Evolutionary conservation across 2,113 vertebrate genomes (phyloP).

Genomic region (Melanostigma gelatinosum): DNA sequence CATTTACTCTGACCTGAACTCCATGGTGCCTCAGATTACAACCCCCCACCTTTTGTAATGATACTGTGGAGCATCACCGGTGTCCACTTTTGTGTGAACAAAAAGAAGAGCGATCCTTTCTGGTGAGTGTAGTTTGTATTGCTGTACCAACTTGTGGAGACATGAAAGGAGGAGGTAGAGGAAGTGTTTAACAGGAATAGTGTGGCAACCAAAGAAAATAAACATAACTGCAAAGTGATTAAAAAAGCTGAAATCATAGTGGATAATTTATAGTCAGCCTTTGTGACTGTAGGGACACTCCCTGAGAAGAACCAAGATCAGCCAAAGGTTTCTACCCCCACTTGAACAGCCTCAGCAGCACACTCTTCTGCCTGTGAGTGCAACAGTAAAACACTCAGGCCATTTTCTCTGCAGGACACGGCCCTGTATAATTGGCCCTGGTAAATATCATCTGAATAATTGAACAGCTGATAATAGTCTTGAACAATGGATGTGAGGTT

Average conservation of each 20-base stretch:
- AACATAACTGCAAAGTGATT: neutral
- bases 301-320: conserved; percentile 52
- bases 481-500: conserved; percentile 81
- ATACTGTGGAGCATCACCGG: neutral
- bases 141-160: neutral
- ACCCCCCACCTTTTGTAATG: neutral
- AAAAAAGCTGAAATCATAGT: conserved; percentile 19
- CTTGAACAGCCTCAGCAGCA: conserved; percentile 71
- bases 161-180: neutral
- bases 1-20: conserved; percentile 52
- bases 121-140: neutral
- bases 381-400: conserved; percentile 78
- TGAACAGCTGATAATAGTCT: conserved; percentile 83
- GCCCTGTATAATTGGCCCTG: conserved; percentile 81
- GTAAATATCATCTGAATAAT: conserved; percentile 87
- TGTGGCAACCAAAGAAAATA: conserved; percentile 2
- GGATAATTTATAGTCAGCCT: conserved; percentile 25
- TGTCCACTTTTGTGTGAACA: conserved; percentile 3
- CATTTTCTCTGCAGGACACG: conserved; percentile 81
- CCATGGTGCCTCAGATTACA: neutral
- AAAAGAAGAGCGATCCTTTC: neutral
- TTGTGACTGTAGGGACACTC: conserved; percentile 57
- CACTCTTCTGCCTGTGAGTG: conserved; percentile 72
- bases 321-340: conserved; percentile 54
- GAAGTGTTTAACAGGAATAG: conserved; percentile 11